A percentile compares a stretch with the other conserved stretches of the same genome.
These are phyloP conservation scores for Hyposoter dolosus DNA, from an alignment of 2,888 invertebrate species.

Conservation along the genomic window DNA sequence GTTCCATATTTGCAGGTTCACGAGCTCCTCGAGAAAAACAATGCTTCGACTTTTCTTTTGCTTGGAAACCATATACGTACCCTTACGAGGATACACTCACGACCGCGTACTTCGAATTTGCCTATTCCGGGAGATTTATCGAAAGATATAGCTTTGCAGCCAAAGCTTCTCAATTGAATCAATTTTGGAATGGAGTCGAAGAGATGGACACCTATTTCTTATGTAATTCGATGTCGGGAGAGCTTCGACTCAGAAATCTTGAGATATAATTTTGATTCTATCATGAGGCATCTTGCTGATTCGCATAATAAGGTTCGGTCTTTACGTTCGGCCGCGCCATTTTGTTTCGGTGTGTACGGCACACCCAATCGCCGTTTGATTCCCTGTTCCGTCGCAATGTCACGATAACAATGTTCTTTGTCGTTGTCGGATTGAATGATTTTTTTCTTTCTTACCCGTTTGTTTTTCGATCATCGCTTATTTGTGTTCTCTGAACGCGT, in stretches of 20 bases:
- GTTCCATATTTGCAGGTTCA: slow-evolving; percentile 10
- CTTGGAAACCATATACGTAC: too few relatives aligned
- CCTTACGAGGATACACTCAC: slow-evolving; percentile 20
- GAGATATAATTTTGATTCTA: too few relatives aligned
- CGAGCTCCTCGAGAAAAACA: too few relatives aligned
- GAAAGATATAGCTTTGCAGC: slow-evolving; percentile 44
- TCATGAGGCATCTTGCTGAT: slow-evolving; percentile 68
- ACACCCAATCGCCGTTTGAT: slow-evolving; percentile 20
- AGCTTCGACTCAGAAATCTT: too few relatives aligned
- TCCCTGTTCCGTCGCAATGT: neutral
- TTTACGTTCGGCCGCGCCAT: slow-evolving; percentile 77
- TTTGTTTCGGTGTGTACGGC: slow-evolving; percentile 76
- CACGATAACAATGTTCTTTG: neutral
- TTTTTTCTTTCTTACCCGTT: slow-evolving; percentile 18
- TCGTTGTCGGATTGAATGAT: slow-evolving; percentile 27
- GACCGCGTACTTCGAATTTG: slow-evolving; percentile 59
- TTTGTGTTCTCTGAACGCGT: neutral
- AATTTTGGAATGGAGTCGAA: too few relatives aligned
- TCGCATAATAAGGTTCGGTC: slow-evolving; percentile 68
- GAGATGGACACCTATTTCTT: too few relatives aligned
- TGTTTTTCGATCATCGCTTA: slow-evolving; percentile 10
- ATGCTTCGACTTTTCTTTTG: too few relatives aligned
- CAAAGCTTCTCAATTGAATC: slow-evolving; percentile 60
- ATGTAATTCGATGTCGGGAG: too few relatives aligned
- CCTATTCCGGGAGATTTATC: slow-evolving; percentile 54